These are phyloP conservation scores for Echiichthys vipera DNA, from an alignment of 2,797 vertebrate genomes.

Conservation along the genomic window DNA sequence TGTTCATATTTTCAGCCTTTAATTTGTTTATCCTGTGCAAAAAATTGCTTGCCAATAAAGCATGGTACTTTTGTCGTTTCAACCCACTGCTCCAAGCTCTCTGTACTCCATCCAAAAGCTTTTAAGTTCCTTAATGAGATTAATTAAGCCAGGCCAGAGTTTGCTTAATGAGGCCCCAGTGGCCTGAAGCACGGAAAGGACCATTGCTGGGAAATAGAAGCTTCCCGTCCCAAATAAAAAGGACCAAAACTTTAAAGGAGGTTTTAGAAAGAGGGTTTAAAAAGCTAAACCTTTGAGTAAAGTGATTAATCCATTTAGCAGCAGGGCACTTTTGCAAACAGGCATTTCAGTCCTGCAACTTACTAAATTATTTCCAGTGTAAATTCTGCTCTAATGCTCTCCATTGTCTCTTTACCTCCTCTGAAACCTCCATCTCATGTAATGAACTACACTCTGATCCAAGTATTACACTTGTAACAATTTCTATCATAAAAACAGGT, in stretches of 20 bases:
- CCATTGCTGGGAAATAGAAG: slow-evolving; percentile 38
- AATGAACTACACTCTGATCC: not conserved
- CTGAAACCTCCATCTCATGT: not conserved
- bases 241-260: slow-evolving; percentile 20
- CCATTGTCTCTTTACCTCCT: not conserved
- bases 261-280: slow-evolving; percentile 36
- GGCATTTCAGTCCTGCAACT: not conserved
- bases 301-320: slow-evolving; percentile 49
- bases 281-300: slow-evolving; percentile 46
- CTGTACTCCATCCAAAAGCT: slow-evolving; percentile 62
- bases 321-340: slow-evolving; percentile 12
- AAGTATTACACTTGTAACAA: not conserved
- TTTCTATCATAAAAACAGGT: not conserved
- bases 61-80: slow-evolving; percentile 37
- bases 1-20: slow-evolving; percentile 61
- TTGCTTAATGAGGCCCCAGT: slow-evolving; percentile 74
- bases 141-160: slow-evolving; percentile 78
- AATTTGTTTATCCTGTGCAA: slow-evolving; percentile 63
- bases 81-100: slow-evolving; percentile 40
- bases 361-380: slow-evolving; percentile 1
- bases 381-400: not conserved
- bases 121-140: slow-evolving; percentile 79
- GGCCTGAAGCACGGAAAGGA: slow-evolving; percentile 64
- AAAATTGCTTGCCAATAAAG: slow-evolving; percentile 34
- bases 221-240: slow-evolving; percentile 43